phyloP scores from a whole-genome alignment of 2,113 vertebrate genomes.

The Notothenia rossii region DNA sequence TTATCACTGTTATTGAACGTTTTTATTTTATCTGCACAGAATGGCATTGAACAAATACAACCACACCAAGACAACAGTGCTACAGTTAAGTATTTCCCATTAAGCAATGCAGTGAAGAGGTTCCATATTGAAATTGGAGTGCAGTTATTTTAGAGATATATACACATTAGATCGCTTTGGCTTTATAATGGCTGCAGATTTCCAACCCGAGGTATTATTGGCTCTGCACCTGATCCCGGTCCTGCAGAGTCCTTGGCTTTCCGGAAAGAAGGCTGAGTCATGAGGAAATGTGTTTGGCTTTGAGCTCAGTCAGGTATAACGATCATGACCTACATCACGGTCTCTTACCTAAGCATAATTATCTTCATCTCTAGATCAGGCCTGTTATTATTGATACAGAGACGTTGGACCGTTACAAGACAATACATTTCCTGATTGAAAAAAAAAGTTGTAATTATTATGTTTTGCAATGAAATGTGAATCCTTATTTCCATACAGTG shows the following conservation, averaged over 20 bases:
- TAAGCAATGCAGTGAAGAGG: constrained; percentile 23
- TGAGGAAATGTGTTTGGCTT: constrained; percentile 38
- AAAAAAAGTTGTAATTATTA: constrained; percentile 32
- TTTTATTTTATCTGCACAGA: constrained; percentile 46
- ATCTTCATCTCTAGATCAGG: constrained; percentile 38
- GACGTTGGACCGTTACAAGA: background rate
- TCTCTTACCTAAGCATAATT: constrained; percentile 35
- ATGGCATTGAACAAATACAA: constrained; percentile 59
- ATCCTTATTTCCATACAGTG: constrained; percentile 26
- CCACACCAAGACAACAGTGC: constrained; percentile 7
- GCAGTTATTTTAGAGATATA: constrained; percentile 53
- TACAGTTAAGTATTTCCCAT: constrained; percentile 19
- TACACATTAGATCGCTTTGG: constrained; percentile 38
- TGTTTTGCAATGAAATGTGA: constrained; percentile 36
- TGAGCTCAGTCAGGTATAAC: constrained; percentile 26
- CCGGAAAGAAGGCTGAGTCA: constrained; percentile 25
- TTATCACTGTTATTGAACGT: background rate
- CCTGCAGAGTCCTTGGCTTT: constrained; percentile 32
- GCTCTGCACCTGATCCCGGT: constrained; percentile 30
- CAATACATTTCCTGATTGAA: background rate
- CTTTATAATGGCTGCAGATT: constrained; percentile 49
- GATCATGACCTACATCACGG: constrained; percentile 38
- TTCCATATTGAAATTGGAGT: constrained; percentile 40
- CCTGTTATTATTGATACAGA: constrained; percentile 40
- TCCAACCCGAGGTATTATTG: constrained; percentile 26